Evolutionary conservation across 2,113 vertebrate genomes (phyloP), one percentile per base, ranked within the genome.

Genomic region (Camelus bactrianus): DNA sequence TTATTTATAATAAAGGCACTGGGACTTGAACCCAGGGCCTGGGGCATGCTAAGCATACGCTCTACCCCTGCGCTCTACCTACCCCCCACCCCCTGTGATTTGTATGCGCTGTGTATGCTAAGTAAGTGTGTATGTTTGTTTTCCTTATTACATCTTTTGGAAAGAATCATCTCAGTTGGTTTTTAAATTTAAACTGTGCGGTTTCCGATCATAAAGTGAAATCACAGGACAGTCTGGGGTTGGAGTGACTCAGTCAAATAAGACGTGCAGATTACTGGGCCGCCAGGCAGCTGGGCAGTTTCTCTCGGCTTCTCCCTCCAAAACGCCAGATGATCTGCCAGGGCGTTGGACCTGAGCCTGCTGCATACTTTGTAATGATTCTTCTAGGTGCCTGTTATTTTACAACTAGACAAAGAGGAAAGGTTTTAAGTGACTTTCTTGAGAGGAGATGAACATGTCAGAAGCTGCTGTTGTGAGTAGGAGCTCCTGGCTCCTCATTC

Each of bases 151-250:
- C 13, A 52, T 65, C 64, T 72, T 91, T 70, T n/a, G 30, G 6
- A 95, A 75, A 42, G 73, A 67, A 81, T 91, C 13, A 35, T 17
- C 60, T 75, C 42, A 38, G 52, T 54, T 65, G 48, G 38, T 80
- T 91, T 93, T 97, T 62, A 69, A n/a, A 56, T 86, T 81, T 81
- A 81, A 50, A 65, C 69, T 52, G 4, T 76, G 54, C 46, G 50
- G 7, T 91, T 30, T 30, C 35, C 65, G 46, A 26, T 93, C 56
- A 65, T 82, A 52, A 92, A 46, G 38, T 73, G 64, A 89, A 92
- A 84, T 86, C 46, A 72, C 14, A 35, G 62, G 22, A 58, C 19
- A 35, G 16, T 14, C 52, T 56, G 26, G 65, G 26, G 15, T 86
- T 83, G 19, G 28, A 70, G 54, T 52, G 30, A 70, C 20, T 48